A percentile compares a stretch with the other conserved stretches of the same genome.
phyloP scores from a whole-genome alignment of 2,888 invertebrate species.

The Nezara viridula region DNA sequence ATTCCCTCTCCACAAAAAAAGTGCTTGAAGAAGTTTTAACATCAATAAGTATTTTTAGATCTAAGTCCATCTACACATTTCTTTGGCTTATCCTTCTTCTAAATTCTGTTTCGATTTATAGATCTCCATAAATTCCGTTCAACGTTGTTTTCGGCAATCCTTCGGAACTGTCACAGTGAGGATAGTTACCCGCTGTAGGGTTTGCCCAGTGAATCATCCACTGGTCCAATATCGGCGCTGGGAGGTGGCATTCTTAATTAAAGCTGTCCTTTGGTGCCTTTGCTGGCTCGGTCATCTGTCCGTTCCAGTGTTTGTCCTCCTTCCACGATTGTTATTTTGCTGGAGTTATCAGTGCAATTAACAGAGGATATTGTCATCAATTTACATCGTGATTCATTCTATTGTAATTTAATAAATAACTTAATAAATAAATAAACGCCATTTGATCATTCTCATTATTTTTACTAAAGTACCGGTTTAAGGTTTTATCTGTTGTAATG shows the following conservation, averaged over 20 bases:
- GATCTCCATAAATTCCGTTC: background rate
- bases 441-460: no score
- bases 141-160: background rate
- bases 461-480: no score
- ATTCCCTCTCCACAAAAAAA: no score
- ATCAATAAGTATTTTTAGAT: no score
- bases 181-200: background rate
- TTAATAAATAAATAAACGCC: no score
- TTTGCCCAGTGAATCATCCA: background rate
- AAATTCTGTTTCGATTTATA: background rate
- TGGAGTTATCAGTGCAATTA: background rate
- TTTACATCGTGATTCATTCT: background rate
- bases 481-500: no score
- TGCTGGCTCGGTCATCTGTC: background rate
- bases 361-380: background rate
- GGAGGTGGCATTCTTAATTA: conserved; percentile 1
- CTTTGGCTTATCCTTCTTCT: no score
- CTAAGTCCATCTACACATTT: no score
- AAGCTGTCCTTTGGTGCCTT: background rate
- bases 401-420: no score
- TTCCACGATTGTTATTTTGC: background rate
- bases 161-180: background rate
- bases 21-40: no score
- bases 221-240: background rate
- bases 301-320: background rate